Conservation (phyloP, 2,888 invertebrate genomes). For the Meta bourneti region DNA sequence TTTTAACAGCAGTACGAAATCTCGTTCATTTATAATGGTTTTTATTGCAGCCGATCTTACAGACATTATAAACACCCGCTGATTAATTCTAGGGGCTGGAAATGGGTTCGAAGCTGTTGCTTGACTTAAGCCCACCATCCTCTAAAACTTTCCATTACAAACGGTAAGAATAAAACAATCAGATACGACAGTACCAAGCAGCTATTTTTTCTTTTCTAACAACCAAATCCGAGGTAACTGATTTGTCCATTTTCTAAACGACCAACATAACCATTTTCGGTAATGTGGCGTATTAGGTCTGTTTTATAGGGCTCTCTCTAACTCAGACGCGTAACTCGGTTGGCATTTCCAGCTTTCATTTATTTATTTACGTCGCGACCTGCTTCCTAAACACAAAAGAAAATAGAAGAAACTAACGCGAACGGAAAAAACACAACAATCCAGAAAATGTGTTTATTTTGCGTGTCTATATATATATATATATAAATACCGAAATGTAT, state of each 20-base stretch:
- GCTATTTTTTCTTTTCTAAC: conserved; percentile 57
- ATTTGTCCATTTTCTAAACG: conserved; percentile 74
- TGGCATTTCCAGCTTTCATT: conserved; percentile 47
- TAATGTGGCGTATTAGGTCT: conserved; percentile 70
- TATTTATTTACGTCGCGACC: conserved; percentile 31
- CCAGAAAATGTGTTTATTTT: conserved; percentile 26
- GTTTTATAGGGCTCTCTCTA: conserved; percentile 57
- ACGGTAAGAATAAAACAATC: conserved; percentile 55
- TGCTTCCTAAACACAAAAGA: not conserved
- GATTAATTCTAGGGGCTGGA: not conserved
- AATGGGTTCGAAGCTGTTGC: not conserved
- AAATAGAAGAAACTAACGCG: not conserved
- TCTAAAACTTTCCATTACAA: conserved; percentile 7
- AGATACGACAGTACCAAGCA: conserved; percentile 29
- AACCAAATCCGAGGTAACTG: conserved; percentile 73
- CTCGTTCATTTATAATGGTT: not conserved
- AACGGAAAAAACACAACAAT: not conserved
- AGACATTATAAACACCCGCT: not conserved
- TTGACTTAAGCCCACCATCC: conserved; percentile 30
- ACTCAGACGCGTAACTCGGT: conserved; percentile 47
- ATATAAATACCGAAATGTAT: not conserved
- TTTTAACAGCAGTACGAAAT: too few relatives aligned
- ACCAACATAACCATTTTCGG: conserved; percentile 75
- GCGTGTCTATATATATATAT: not conserved
- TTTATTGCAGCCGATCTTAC: not conserved